These are phyloP conservation scores for Pocillopora meandrina DNA, from an alignment of 92 coral and sea anemone genomes.

Conservation along the genomic window DNA sequence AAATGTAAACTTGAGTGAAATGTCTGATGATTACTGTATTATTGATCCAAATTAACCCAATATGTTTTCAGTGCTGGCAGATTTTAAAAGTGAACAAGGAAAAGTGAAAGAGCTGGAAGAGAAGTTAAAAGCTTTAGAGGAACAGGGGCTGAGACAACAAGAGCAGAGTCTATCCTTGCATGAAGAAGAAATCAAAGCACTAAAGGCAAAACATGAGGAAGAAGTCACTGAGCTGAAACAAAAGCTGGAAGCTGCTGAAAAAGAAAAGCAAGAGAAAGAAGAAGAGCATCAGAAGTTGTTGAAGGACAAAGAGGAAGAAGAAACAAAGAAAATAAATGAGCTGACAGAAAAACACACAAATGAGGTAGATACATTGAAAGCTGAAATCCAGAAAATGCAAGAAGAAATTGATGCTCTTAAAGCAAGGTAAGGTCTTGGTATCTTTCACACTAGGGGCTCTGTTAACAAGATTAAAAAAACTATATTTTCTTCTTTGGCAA, in stretches of 20 bases:
- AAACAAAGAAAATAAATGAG: conserved; percentile 62
- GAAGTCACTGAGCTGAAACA: conserved; percentile 71
- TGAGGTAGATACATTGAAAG: conserved; percentile 70
- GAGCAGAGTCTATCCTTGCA: conserved; percentile 60
- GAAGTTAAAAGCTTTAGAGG: conserved; percentile 64
- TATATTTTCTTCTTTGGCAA: not conserved
- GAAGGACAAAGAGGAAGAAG: conserved; percentile 73
- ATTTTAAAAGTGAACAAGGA: conserved; percentile 71
- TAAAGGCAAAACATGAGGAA: conserved; percentile 68
- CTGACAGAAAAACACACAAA: conserved; percentile 67
- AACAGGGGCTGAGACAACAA: conserved; percentile 58
- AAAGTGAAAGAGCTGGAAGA: conserved; percentile 78
- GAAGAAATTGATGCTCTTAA: conserved; percentile 67
- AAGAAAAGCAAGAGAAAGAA: conserved; percentile 74
- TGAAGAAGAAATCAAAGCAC: conserved; percentile 69
- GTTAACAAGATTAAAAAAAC: no score
- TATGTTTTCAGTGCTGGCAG: conserved; percentile 71
- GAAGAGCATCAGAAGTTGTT: conserved; percentile 56
- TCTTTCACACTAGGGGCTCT: not conserved
- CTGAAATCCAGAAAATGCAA: conserved; percentile 68
- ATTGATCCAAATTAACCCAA: not conserved
- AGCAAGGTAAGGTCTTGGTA: conserved; percentile 19
- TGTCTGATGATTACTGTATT: not conserved
- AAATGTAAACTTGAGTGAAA: not conserved
- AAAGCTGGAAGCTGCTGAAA: conserved; percentile 72